A percentile compares a stretch with the other conserved stretches of the same genome.
These are phyloP conservation scores for Andrena flavipes DNA, from an alignment of 2,888 invertebrate genomes.

Conservation along the genomic window DNA sequence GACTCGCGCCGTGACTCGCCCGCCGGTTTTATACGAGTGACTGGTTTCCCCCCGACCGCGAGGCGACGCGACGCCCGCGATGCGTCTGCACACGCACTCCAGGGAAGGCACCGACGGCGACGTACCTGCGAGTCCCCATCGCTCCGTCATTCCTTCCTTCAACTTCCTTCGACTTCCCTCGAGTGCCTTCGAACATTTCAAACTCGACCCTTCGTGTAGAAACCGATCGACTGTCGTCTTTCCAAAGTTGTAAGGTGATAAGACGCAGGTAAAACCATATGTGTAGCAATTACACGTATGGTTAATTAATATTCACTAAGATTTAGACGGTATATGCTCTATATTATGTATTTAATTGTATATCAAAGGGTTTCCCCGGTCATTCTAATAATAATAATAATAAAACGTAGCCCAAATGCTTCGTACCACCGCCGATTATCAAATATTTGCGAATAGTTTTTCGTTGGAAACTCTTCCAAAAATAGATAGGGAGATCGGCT, in stretches of 20 bases:
- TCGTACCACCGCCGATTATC: too few species aligned
- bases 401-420: too few species aligned
- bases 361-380: too few species aligned
- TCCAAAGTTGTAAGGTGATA: too few species aligned
- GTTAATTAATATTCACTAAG: too few species aligned
- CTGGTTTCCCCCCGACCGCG: slow-evolving; percentile 73
- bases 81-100: slow-evolving; percentile 34
- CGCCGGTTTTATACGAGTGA: slow-evolving; percentile 81
- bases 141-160: slow-evolving; percentile 1
- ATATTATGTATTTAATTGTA: too few species aligned
- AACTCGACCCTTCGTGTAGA: slow-evolving; percentile 3
- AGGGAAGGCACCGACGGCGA: slow-evolving; percentile 15
- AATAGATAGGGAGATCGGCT: background rate
- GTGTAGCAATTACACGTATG: too few species aligned
- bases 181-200: background rate
- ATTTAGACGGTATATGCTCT: too few species aligned
- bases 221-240: background rate
- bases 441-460: background rate
- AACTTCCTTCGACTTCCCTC: background rate
- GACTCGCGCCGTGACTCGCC: slow-evolving; percentile 79
- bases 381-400: too few species aligned
- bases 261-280: too few species aligned
- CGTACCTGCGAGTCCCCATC: slow-evolving; percentile 10
- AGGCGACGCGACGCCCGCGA: slow-evolving; percentile 17
- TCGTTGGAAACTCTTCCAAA: background rate